A percentile compares a stretch with the other conserved stretches of the same genome.
Conservation (phyloP, 2,113 vertebrate species). For the Lynx canadensis region DNA sequence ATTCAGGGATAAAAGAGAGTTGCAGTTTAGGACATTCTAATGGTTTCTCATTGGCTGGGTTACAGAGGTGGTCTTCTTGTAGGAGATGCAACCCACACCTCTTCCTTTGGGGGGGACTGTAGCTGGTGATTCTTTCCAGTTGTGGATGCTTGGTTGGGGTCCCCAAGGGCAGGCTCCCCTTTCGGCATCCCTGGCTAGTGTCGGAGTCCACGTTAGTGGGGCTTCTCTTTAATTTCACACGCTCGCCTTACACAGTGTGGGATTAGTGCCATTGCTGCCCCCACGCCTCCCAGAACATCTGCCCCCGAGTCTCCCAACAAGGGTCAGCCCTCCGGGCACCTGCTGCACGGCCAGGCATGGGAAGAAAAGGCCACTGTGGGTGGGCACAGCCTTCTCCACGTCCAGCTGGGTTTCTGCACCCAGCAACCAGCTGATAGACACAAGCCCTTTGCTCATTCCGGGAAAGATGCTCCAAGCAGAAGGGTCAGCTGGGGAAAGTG, state of each 20-base stretch:
- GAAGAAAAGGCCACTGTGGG: rapidly evolving
- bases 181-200: not conserved
- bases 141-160: not conserved
- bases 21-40: not conserved
- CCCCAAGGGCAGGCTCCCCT: not conserved
- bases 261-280: not conserved
- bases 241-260: not conserved
- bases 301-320: not conserved
- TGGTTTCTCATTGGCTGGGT: not conserved
- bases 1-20: not conserved
- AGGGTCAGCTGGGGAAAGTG: not conserved
- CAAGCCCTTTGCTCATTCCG: not conserved
- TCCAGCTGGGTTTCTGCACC: not conserved
- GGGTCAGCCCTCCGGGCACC: not conserved
- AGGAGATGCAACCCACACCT: not conserved
- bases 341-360: not conserved
- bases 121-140: not conserved
- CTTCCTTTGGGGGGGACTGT: not conserved
- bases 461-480: not conserved
- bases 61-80: not conserved
- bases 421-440: not conserved
- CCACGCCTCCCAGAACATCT: not conserved
- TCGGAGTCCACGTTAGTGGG: not conserved
- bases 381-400: not conserved
- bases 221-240: not conserved